Evolutionary conservation across 2,888 invertebrate species (phyloP), one percentile per base, ranked within the genome.

Genomic region (Cataglyphis albicans): DNA sequence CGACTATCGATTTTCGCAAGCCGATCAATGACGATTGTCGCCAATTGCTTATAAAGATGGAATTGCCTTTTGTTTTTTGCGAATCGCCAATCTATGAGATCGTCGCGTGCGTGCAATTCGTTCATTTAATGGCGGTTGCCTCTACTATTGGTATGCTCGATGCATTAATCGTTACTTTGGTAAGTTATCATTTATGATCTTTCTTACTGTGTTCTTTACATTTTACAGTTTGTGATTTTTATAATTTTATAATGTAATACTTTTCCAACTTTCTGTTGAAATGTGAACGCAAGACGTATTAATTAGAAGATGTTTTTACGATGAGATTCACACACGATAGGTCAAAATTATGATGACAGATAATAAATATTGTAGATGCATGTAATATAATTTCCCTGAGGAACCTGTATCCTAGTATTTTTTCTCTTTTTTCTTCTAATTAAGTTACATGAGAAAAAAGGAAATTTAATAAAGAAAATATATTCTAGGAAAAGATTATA

Each of bases 1-100:
- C 61, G 3, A 57, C 61, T 25, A 10, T 88, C 6, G 63, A 84
- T 18, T 41, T 70, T 18, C 10, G 44, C 15, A 80, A 72, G 25
- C 57, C 52, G 32, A 12, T 5, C 12, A 48, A 35, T 0, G 3
- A 7, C 35, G 25, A 57, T 21, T 61, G 78, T 3, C 81, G 84
- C 9, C 52, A 88, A n/a, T 59, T 90, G 7, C 44, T 88, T 9
- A 52, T 90, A 32, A 86, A 84, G 72, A 86, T 89, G 86, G 74
- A 90, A 61, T 18, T 90, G 4, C 88, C 90, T 4, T 86, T 88
- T 1, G 25, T 12, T 12, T 61, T 44, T 29, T 81, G 65, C 12
- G 15, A 80, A 9, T 78, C 81, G 9, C 85, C 86, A 15, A 57
- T 52, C 21, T 89, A 85, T 2, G 82, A 86, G 72, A 67, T 78